Base-by-base conservation (phyloP, 2,797 vertebrate species). In the Merluccius polli region DNA sequence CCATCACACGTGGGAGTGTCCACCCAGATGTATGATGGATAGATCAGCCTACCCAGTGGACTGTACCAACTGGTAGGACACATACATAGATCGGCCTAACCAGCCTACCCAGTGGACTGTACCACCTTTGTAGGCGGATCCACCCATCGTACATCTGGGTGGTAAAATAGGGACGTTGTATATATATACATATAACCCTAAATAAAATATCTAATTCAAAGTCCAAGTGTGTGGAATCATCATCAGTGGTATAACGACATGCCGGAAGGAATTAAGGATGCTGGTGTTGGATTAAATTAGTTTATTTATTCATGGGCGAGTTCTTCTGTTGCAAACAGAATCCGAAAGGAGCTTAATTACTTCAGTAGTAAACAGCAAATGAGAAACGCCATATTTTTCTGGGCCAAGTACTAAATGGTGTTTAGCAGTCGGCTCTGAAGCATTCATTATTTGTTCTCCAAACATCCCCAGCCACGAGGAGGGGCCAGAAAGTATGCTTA, bases 291-390 rank as follows among this genome's bases (percentile, higher is more conserved):
- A 24, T 63, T 24, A n/a, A 63, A 63, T 63, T 7, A 63, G n/a
- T 24, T 24, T 63, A 63, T 27, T 63, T 63, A 63, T 63, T 63
- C n/a, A 63, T 12, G 52, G 52, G 52, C n/a, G 52, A 63, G n/a
- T 11, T 63, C 6, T n/a, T 63, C n/a, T 27, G n/a, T 27, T 15
- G 52, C 52, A 63, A 63, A 63, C 52, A 74, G 73, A 68, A 79
- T 63, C 52, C 52, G 21, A 63, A 27, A 63, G 6, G 10, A 63
- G 52, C 52, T 63, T 63, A 63, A 63, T 63, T 63, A 63, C 52
- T 63, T 10, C 52, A 27, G 52, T 15, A 6, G 52, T 63, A 63
- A 63, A 63, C 52, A 63, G 13, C 52, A 27, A 63, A 63, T 27
- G n/a, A 63, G 52, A 24, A 52, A 18, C 48, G 15, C 18, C 21